A percentile compares a stretch with the other conserved stretches of the same genome.
phyloP scores from a whole-genome alignment of 2,113 vertebrate genomes.

The Amazona guildingii region DNA sequence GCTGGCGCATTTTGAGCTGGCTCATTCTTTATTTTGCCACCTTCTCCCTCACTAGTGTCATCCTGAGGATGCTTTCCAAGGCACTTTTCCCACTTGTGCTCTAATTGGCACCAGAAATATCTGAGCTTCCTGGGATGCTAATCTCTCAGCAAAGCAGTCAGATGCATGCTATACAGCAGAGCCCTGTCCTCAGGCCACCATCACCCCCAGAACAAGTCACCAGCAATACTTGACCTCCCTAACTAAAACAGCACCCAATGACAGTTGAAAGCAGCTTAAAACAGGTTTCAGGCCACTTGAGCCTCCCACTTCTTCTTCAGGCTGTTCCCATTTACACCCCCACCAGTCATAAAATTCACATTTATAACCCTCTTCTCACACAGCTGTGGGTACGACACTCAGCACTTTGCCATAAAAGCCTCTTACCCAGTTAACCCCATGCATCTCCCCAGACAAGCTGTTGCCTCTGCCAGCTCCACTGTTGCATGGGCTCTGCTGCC shows the following conservation, averaged over 20 bases:
- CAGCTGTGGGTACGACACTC: not conserved
- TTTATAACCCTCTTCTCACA: not conserved
- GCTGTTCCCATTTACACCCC: not conserved
- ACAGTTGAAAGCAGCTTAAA: not conserved
- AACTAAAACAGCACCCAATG: not conserved
- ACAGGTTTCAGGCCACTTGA: not conserved
- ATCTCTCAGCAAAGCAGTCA: not conserved
- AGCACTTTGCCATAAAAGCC: not conserved
- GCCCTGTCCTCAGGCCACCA: not conserved
- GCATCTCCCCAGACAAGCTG: not conserved
- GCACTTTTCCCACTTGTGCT: accelerated
- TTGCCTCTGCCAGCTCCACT: not conserved
- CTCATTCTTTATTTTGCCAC: not conserved
- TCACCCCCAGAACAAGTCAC: not conserved
- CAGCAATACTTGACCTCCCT: not conserved
- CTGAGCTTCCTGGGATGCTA: not conserved
- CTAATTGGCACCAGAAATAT: not conserved
- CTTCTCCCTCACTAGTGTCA: not conserved
- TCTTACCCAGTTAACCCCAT: accelerated
- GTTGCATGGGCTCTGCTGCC: accelerated
- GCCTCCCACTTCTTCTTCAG: not conserved
- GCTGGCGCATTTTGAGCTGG: not conserved
- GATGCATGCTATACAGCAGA: accelerated
- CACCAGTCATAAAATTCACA: not conserved
- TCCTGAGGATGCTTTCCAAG: not conserved